phyloP scores from a whole-genome alignment of 2,113 vertebrate species.

The Nycticebus coucang region DNA sequence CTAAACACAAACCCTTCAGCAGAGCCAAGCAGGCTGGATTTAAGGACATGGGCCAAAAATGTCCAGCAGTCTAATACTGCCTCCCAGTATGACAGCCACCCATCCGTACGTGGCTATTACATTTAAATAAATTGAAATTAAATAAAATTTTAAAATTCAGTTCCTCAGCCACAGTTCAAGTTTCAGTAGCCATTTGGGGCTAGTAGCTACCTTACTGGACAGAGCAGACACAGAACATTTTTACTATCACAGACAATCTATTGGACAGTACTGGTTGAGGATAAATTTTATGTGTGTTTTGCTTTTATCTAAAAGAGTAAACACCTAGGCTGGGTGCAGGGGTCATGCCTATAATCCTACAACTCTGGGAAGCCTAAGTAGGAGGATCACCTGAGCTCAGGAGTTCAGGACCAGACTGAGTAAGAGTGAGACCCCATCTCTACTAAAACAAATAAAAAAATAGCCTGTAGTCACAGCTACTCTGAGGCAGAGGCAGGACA shows the following conservation, averaged over 20 bases:
- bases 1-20: neutral
- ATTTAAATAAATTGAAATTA: constrained; percentile 1
- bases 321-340: neutral
- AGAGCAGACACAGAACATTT: neutral
- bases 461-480: no score
- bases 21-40: neutral
- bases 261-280: neutral
- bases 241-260: neutral
- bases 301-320: constrained; percentile 36
- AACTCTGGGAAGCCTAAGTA: no score
- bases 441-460: no score
- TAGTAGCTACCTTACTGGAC: neutral
- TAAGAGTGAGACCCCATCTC: no score
- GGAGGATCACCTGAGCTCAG: no score
- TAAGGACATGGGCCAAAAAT: neutral
- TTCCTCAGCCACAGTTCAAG: neutral
- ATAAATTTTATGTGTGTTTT: neutral
- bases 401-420: no score
- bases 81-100: neutral
- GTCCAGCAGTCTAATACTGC: neutral
- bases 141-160: neutral
- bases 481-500: no score
- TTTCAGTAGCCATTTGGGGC: neutral
- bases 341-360: no score
- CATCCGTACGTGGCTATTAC: neutral